Evolutionary conservation across 2,113 vertebrate species (phyloP), one percentile per base, ranked within the genome.

Genomic region (Dascyllus trimaculatus): DNA sequence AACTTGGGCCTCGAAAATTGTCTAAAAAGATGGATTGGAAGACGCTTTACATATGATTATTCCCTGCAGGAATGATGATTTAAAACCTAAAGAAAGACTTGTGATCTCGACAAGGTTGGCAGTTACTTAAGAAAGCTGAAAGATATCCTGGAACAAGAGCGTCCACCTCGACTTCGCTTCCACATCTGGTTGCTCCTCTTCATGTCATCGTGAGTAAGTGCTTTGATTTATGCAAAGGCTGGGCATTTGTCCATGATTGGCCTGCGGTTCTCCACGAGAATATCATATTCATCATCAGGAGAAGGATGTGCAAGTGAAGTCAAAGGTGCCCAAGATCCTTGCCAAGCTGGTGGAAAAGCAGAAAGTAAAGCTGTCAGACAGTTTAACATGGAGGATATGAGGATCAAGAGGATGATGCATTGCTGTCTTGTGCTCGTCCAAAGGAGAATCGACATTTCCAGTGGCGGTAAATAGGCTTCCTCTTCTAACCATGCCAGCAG

Each of bases 151-250:
- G 84, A 85, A 80, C 82, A 80, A 59, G 68, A 76, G 70, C 59
- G 53, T 59, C 63, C 70, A 84, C 62, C 38, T 72, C 58, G 1
- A 61, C 65, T 62, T 56, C 66, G 54, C 43, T 57, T 76, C 35
- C 32, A 88, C 85, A 91, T 91, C 84, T 88, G 89, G 83, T 48
- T 65, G 72, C 68, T 84, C 40, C 58, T 89, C 67, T 70, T 85
- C 70, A 73, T 65, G 69, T 88, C 75, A 82, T 84, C 65, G 21
- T 68, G 74, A 85, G n/a, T 77, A 82, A 75, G 52, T 72, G 40
- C 59, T 48, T 0, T 86, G 83, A 88, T 86, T 80, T 80, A 88
- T 75, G 72, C 59, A 81, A 79, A 78, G 49, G 57, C 67, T 32
- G 26, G 80, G 74, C 81, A 67, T 63, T 71, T 74, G 66, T 88